These are phyloP conservation scores for Cactoblastis cactorum DNA, from an alignment of 2,888 invertebrate genomes.

Conservation along the genomic window DNA sequence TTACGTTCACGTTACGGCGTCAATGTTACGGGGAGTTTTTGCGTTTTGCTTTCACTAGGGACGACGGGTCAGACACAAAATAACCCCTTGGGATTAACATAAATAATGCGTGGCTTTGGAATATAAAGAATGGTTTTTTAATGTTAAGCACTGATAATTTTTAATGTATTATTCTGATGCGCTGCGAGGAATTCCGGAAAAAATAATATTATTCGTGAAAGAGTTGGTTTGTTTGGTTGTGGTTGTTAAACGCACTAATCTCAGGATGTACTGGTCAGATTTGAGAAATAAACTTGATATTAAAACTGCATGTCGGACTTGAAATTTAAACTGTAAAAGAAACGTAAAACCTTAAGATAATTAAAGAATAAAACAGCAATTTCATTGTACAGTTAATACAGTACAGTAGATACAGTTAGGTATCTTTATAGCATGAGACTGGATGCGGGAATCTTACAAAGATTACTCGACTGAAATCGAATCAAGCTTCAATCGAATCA, in stretches of 20 bases:
- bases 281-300: too few relatives aligned
- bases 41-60: constrained; percentile 21
- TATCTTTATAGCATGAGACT: background rate
- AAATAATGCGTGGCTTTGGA: background rate
- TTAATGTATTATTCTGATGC: too few relatives aligned
- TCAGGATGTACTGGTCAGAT: too few relatives aligned
- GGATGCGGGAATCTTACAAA: constrained; percentile 3
- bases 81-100: constrained; percentile 6
- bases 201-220: too few relatives aligned
- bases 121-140: background rate
- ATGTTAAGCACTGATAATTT: background rate
- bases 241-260: too few relatives aligned
- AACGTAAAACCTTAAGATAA: background rate
- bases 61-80: background rate
- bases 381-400: background rate
- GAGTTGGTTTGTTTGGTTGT: too few relatives aligned
- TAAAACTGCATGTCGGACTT: too few relatives aligned
- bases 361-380: background rate
- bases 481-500: too few relatives aligned
- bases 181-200: too few relatives aligned
- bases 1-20: constrained; percentile 31
- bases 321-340: too few relatives aligned
- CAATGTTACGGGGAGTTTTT: constrained; percentile 23
- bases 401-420: too few relatives aligned
- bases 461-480: constrained; percentile 9